Base-by-base conservation (phyloP, 1,140 invertebrate species). In the Pogonomyrmex barbatus region DNA sequence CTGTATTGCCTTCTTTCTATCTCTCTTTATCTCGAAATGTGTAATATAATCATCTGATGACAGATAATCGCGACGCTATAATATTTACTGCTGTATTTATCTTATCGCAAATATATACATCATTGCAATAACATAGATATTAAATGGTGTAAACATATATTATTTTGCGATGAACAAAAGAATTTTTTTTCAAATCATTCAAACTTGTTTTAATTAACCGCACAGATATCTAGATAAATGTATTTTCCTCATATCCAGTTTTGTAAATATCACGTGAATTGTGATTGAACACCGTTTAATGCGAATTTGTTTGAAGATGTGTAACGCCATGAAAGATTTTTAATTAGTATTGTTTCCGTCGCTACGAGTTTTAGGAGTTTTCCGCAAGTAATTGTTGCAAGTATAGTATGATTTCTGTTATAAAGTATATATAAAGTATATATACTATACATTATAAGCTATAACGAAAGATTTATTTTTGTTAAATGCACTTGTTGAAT, bases 201-300 rank as follows among this genome's bases (percentile, higher is more conserved):
- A 68, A 54, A 24, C 36, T 8, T 71, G 10, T 70, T 71, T 81
- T 56, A 17, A 54, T 42, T 81, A 24, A 24, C 24, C 24, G 24
- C 36, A 56, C 47, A 42, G 17, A 79, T 79, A 4, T 42, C 47
- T 67, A 56, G 47, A 70, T 81, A 81, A 45, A 81, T 71, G 52
- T 81, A 71, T 81, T 81, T 81, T 81, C 17, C 63, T 81, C 24
- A 36, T 81, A 70, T 81, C 47, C 50, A 81, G 14, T 71, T 81
- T 81, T 81, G 50, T 81, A 63, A 78, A 78, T 63, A 81, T 68
- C n/a, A 54, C 10, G 24, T 56, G 39, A 71, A 70, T 71, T 36
- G n/a, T 60, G 30, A 77, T 77, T 8, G 68, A 54, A 14, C 6
- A 63, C n/a, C 50, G 17, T 42, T 81, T 10, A 42, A 70, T 68